Base-by-base conservation (phyloP, 2,888 invertebrate genomes). In the Heliconius charithonia region DNA sequence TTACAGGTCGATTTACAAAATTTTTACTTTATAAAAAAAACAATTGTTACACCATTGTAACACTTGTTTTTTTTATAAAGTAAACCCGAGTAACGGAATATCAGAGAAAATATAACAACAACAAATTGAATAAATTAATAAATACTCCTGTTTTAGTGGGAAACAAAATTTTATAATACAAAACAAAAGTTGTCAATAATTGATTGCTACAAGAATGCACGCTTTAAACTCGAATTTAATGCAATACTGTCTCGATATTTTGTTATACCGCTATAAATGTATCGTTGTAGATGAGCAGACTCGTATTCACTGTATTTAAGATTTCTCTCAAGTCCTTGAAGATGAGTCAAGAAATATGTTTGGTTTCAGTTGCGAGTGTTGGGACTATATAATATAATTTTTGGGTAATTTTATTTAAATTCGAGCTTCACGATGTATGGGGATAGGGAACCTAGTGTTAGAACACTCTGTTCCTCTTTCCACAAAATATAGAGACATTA, bases 181-280 rank as follows among this genome's bases (percentile, higher is more conserved):
- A 67, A n/a, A 41, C 67, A 67, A 67, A 67, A 67, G 41, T 41
- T 67, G 1, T 32, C 66, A 22, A 41, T 37, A 67, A 41, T 22
- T 67, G 37, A 67, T 41, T 67, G 41, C 67, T 6, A 41, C 13
- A 67, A 41, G 67, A 41, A 67, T 41, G 67, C 0, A 65, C 29
- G 16, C 41, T 67, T 67, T 67, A 41, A 25, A 67, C n/a, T 41
- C 41, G 41, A 69, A 69, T 45, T 69, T 69, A 45, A 45, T 69
- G 69, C 41, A 45, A 45, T 45, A 25, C 69, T 25, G 41, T 69
- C 69, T 25, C 69, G 69, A 69, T 69, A 69, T 69, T 45, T 69
- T 69, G 69, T 69, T 41, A 41, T 69, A 16, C 69, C 41, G 69
- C 69, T 41, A 45, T 69, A 69, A 69, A 69, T 69, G 69, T 69